phyloP scores from a whole-genome alignment of 2,888 invertebrate species.

The Ectemnius cavifrons region DNA sequence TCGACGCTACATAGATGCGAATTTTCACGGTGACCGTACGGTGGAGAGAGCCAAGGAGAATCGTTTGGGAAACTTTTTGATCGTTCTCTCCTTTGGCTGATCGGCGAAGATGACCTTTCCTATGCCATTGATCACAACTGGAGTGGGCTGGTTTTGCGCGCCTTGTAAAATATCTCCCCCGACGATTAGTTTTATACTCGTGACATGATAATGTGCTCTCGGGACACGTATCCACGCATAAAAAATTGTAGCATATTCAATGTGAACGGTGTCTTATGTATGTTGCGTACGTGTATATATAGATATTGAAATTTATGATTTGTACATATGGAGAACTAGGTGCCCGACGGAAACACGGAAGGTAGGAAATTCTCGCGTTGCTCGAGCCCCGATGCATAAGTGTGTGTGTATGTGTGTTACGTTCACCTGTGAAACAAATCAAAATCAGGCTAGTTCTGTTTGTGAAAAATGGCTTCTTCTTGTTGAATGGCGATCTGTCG shows the following conservation, averaged over 20 bases:
- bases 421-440: slow-evolving; percentile 4
- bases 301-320: slow-evolving; percentile 53
- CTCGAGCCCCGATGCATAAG: too few relatives aligned
- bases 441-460: slow-evolving; percentile 46
- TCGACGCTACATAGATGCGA: too few relatives aligned
- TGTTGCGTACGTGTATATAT: slow-evolving; percentile 47
- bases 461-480: slow-evolving; percentile 46
- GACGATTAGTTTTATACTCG: slow-evolving; percentile 50
- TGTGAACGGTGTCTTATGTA: slow-evolving; percentile 30
- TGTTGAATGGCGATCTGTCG: slow-evolving; percentile 2
- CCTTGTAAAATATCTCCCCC: slow-evolving; percentile 45
- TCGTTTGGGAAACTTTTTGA: too few relatives aligned
- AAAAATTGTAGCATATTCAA: slow-evolving; percentile 45
- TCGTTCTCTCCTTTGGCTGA: too few relatives aligned
- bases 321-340: slow-evolving; percentile 46
- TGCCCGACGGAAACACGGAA: background rate
- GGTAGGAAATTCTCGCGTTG: background rate
- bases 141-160: slow-evolving; percentile 43
- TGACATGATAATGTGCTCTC: slow-evolving; percentile 49
- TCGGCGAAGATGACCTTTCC: background rate
- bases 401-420: slow-evolving; percentile 1
- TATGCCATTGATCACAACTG: slow-evolving; percentile 53
- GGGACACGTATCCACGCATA: slow-evolving; percentile 26
- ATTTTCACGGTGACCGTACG: too few relatives aligned
- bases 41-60: too few relatives aligned